Base-by-base conservation (phyloP, 1,140 invertebrate genomes). In the Dendrolimus punctatus region DNA sequence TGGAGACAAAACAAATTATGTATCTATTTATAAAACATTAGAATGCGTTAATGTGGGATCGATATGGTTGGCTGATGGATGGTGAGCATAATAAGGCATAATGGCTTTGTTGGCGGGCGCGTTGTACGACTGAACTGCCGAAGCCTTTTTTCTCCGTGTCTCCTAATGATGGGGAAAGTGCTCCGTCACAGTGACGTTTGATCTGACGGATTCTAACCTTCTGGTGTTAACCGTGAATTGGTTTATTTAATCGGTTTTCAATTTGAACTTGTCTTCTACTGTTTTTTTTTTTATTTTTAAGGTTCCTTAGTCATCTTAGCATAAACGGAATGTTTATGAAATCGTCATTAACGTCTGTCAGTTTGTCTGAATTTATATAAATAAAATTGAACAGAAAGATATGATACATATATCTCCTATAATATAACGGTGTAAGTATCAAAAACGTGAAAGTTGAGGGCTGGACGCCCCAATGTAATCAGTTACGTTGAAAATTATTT, bases 1-100 rank as follows among this genome's bases (percentile, higher is more conserved):
- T 76, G 72, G 80, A 85, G 78, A 85, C 80, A 80, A 79, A 76
- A 83, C 77, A 86, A 85, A 83, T 83, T 85, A 85, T 84, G 81
- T 83, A 84, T 79, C 76, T 84, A 79, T 85, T 86, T 85, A 82
- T 84, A 79, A 83, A 82, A 76, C 83, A 84, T 86, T 86, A 86
- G 73, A 73, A 81, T 80, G 76, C 77, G 77, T 81, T 86, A 84
- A 84, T 77, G 73, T 77, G 73, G 63, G 76, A 79, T 82, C 80
- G 74, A 84, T 82, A 79, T 75, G 71, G 62, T 65, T 65, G 71
- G 48, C 80, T 84, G 80, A 86, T 85, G 81, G 76, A 86, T 86
- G 76, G 70, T 74, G 71, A 71, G 64, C 78, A 79, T 86, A 84
- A 85, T 82, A 79, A 78, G 76, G 70, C 75, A 76, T 84, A 84